Conservation (phyloP, 1,140 invertebrate genomes). For the Caerostris darwini region DNA sequence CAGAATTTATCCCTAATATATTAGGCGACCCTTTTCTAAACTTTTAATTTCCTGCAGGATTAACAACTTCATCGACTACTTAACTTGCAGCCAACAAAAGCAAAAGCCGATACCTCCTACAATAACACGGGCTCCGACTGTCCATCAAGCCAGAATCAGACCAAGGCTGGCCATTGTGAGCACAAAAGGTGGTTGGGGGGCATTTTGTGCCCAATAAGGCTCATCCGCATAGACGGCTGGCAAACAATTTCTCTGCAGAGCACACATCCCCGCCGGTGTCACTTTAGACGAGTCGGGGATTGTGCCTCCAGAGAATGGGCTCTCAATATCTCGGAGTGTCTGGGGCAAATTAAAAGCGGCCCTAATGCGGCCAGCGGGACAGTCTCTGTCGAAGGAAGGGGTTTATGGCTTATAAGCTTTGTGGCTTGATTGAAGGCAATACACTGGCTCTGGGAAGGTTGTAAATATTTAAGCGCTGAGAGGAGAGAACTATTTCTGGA, state of each 20-base stretch:
- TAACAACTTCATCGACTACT: background rate
- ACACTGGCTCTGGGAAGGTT: background rate
- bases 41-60: too few relatives aligned
- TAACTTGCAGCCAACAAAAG: background rate
- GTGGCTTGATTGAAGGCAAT: background rate
- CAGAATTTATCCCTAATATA: too few relatives aligned
- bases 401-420: background rate
- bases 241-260: conserved; percentile 8
- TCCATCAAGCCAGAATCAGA: background rate
- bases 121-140: background rate
- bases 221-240: background rate
- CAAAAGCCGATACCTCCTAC: background rate
- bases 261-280: background rate
- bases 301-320: background rate
- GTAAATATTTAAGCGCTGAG: conserved; percentile 5
- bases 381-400: background rate
- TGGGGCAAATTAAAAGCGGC: background rate
- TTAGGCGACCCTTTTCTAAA: too few relatives aligned
- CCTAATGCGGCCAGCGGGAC: background rate
- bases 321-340: background rate
- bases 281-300: background rate
- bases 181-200: background rate
- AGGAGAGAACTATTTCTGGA: background rate
- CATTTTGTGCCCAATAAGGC: background rate
- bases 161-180: background rate